Conservation (phyloP, 1,140 invertebrate species). For the Drosophila sechellia region DNA sequence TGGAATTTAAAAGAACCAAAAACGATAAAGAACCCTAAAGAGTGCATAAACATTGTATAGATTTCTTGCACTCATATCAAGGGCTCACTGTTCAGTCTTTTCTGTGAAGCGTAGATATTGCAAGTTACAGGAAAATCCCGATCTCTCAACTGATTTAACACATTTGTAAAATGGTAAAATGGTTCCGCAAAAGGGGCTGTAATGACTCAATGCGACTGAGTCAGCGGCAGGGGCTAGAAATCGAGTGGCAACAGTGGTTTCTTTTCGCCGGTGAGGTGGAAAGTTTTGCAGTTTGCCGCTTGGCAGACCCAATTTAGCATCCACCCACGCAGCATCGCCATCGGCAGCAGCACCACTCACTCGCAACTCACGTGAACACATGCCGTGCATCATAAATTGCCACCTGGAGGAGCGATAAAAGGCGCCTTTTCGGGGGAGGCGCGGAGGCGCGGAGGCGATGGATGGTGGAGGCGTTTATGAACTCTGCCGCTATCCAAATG, state of each 20-base stretch:
- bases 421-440: not conserved
- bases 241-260: conserved; percentile 13
- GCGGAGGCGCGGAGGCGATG: not conserved
- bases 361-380: conserved; percentile 28
- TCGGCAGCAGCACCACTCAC: not conserved
- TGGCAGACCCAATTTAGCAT: conserved; percentile 3
- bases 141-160: not conserved
- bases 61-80: not conserved
- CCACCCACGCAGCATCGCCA: conserved; percentile 25
- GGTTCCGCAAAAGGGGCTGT: conserved; percentile 3
- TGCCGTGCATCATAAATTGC: conserved; percentile 20
- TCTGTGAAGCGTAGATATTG: no score
- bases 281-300: conserved; percentile 9
- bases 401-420: conserved; percentile 23
- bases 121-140: no score
- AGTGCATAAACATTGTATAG: not conserved
- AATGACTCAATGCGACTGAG: conserved; percentile 14
- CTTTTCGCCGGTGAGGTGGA: conserved; percentile 10
- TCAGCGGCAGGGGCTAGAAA: not conserved
- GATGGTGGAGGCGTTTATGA: not conserved
- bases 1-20: not conserved
- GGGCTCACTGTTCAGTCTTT: not conserved
- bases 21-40: not conserved
- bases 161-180: not conserved
- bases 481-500: conserved; percentile 6